Conservation (phyloP, 2,113 vertebrate species). For the Hypanus sabinus region DNA sequence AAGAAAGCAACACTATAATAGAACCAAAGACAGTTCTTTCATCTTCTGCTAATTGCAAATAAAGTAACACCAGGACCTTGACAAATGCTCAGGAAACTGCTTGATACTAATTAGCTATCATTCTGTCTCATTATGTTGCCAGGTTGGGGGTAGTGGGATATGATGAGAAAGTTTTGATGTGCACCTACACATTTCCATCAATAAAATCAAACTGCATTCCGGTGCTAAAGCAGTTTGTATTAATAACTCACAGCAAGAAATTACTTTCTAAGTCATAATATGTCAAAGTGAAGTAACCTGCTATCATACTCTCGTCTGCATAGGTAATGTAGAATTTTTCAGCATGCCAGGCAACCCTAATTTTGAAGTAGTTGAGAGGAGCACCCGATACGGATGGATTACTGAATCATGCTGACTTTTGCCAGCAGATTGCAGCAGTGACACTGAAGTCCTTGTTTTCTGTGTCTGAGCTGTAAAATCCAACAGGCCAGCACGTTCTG, state of each 20-base stretch:
- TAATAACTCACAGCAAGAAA: background rate
- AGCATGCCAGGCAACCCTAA: background rate
- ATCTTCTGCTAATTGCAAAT: constrained; percentile 6
- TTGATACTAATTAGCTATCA: background rate
- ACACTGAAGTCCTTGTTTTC: too few relatives aligned
- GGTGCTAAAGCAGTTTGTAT: background rate
- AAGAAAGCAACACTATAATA: background rate
- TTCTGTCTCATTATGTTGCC: background rate
- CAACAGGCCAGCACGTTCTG: too few relatives aligned
- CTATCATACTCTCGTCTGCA: background rate
- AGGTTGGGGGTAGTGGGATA: background rate
- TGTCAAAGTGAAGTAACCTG: background rate
- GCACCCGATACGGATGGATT: too few relatives aligned
- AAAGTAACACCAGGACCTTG: background rate
- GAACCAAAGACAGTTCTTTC: background rate
- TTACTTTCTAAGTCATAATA: background rate
- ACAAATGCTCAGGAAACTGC: background rate
- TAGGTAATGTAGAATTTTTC: background rate
- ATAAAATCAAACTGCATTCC: background rate
- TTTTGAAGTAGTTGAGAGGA: background rate
- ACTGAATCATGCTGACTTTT: too few relatives aligned
- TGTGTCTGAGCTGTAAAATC: too few relatives aligned
- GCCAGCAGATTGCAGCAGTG: too few relatives aligned
- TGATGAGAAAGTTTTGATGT: background rate
- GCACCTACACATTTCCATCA: background rate